Evolutionary conservation across 2,797 vertebrate species (phyloP).

Genomic region (Mustela erminea): DNA sequence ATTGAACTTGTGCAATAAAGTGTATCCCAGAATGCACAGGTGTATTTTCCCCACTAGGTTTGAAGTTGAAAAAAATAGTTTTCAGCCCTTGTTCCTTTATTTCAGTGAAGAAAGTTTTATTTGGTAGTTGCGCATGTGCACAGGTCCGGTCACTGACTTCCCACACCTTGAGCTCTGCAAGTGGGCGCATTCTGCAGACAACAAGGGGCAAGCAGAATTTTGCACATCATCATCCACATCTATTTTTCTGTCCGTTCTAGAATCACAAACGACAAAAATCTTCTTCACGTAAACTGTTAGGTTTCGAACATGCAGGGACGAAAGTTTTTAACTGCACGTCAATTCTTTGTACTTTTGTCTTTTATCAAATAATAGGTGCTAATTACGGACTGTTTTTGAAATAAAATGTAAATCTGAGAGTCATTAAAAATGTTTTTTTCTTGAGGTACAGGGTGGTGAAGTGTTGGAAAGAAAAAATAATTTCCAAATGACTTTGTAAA

Average conservation of each 20-base stretch:
- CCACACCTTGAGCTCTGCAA: not conserved
- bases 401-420: conserved; percentile 64
- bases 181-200: conserved; percentile 52
- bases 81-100: not conserved
- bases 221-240: conserved; percentile 63
- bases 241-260: conserved; percentile 83
- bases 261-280: conserved; percentile 81
- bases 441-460: conserved; percentile 58
- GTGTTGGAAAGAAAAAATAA: conserved; percentile 69
- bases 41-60: not conserved
- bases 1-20: not conserved
- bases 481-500: conserved; percentile 81
- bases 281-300: conserved; percentile 63
- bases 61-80: not conserved
- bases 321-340: not conserved
- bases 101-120: not conserved
- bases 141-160: not conserved
- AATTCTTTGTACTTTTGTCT: conserved; percentile 45
- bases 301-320: conserved; percentile 54
- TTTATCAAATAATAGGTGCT: conserved; percentile 70
- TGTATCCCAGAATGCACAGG: not conserved
- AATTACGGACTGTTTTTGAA: conserved; percentile 71
- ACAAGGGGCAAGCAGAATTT: conserved; percentile 77
- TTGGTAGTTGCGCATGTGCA: not conserved
- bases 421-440: not conserved